Conservation (phyloP, 2,888 invertebrate genomes). For the Acronicta alni region DNA sequence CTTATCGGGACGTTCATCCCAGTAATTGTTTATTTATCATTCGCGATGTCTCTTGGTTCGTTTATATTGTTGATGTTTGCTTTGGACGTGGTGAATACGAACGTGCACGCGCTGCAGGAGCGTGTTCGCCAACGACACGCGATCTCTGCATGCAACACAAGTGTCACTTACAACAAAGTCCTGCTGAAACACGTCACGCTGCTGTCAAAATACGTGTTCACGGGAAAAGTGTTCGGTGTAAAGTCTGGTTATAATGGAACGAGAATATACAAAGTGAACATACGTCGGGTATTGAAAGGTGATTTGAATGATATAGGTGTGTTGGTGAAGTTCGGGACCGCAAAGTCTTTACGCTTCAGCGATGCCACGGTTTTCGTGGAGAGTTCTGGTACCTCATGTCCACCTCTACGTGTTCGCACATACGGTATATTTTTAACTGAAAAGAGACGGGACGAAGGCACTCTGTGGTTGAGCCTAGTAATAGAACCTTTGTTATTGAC, state of each 20-base stretch:
- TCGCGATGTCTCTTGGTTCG: slow-evolving; percentile 63
- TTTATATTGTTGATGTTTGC: slow-evolving; percentile 67
- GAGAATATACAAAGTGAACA: slow-evolving; percentile 78
- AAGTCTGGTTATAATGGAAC: slow-evolving; percentile 66
- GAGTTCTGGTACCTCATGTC: slow-evolving; percentile 68
- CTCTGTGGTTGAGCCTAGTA: slow-evolving; percentile 70
- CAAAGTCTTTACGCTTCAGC: slow-evolving; percentile 74
- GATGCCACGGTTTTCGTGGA: slow-evolving; percentile 78
- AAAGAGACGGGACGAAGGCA: slow-evolving; percentile 57
- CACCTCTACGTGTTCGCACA: slow-evolving; percentile 71
- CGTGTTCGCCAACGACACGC: slow-evolving; percentile 51
- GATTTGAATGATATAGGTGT: slow-evolving; percentile 80
- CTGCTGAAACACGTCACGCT: slow-evolving; percentile 75
- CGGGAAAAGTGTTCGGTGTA: slow-evolving; percentile 78
- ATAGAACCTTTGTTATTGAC: slow-evolving; percentile 78
- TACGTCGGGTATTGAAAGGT: slow-evolving; percentile 81
- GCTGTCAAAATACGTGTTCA: slow-evolving; percentile 80
- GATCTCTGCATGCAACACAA: slow-evolving; percentile 63
- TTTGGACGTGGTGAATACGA: slow-evolving; percentile 60
- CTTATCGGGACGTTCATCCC: slow-evolving; percentile 35
- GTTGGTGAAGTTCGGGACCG: slow-evolving; percentile 70
- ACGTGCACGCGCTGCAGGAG: slow-evolving; percentile 57
- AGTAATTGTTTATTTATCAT: slow-evolving; percentile 54
- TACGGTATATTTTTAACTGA: slow-evolving; percentile 82
- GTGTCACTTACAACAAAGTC: slow-evolving; percentile 71